phyloP scores from a whole-genome alignment of 2,797 vertebrate species.

The Tympanoctomys barrerae region DNA sequence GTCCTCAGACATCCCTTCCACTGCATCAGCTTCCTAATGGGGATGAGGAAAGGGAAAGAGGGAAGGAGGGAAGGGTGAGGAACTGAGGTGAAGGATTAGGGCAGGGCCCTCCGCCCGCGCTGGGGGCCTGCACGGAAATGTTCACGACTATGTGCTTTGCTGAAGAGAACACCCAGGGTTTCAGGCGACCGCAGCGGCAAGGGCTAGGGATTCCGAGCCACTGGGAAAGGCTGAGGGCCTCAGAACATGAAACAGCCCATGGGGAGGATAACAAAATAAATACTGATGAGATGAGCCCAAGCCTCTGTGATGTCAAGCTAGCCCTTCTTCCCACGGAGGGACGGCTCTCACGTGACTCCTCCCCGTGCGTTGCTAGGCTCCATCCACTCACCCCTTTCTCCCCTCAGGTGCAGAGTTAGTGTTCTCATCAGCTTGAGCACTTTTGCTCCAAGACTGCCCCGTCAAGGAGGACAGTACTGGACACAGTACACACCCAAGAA shows the following conservation, averaged over 20 bases:
- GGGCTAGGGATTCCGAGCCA: background rate
- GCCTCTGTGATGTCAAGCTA: background rate
- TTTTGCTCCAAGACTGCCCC: background rate
- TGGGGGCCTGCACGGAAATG: background rate
- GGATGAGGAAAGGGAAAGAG: background rate
- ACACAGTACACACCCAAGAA: background rate
- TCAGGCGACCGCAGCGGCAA: background rate
- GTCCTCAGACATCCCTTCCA: background rate
- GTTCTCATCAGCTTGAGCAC: background rate
- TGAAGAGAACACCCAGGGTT: background rate
- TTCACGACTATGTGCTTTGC: background rate
- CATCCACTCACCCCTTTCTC: background rate
- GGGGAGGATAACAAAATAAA: background rate
- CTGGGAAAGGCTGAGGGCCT: background rate
- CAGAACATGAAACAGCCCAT: background rate
- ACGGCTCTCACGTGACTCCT: background rate
- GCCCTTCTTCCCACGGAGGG: background rate
- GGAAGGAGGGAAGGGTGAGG: background rate
- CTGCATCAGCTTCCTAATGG: background rate
- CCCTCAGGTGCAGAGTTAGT: background rate
- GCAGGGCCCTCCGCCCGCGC: background rate
- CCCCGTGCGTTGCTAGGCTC: background rate
- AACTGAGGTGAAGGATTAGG: background rate
- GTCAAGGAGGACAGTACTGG: background rate
- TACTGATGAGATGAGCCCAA: background rate